Evolutionary conservation across 2,888 invertebrate genomes (phyloP).

Genomic region (Dryadula phaetusa): DNA sequence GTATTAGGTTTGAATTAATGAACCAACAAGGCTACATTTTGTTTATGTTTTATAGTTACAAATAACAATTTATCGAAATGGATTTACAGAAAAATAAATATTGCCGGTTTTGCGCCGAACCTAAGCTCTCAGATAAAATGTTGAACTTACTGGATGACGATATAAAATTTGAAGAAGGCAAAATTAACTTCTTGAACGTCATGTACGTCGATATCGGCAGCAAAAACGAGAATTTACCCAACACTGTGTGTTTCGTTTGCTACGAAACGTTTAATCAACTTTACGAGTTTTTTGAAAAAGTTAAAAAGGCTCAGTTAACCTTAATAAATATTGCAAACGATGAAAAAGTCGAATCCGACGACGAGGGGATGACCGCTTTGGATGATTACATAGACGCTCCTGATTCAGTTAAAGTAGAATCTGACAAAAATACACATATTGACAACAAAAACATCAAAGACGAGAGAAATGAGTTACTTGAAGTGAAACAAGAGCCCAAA

Average conservation of each 20-base stretch:
- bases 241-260: constrained; percentile 71
- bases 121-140: constrained; percentile 61
- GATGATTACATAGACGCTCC: constrained; percentile 56
- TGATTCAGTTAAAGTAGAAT: constrained; percentile 46
- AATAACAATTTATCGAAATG: constrained; percentile 45
- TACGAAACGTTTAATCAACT: constrained; percentile 69
- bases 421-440: constrained; percentile 27
- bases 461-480: constrained; percentile 41
- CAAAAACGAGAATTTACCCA: constrained; percentile 58
- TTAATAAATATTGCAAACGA: constrained; percentile 55
- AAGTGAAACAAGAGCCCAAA: constrained; percentile 66
- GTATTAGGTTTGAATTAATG: too few species aligned
- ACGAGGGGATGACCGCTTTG: constrained; percentile 54
- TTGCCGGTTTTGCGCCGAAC: constrained; percentile 72
- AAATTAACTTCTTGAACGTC: constrained; percentile 68
- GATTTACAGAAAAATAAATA: constrained; percentile 58
- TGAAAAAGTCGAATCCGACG: constrained; percentile 57
- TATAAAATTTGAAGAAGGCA: constrained; percentile 62
- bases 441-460: constrained; percentile 46
- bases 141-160: constrained; percentile 55
- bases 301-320: constrained; percentile 63
- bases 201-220: constrained; percentile 66
- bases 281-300: constrained; percentile 64
- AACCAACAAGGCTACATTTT: not conserved
- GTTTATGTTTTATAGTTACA: constrained; percentile 20